These are phyloP conservation scores for Caenorhabditis panamensis DNA, from an alignment of 2,888 invertebrate genomes.

Conservation along the genomic window DNA sequence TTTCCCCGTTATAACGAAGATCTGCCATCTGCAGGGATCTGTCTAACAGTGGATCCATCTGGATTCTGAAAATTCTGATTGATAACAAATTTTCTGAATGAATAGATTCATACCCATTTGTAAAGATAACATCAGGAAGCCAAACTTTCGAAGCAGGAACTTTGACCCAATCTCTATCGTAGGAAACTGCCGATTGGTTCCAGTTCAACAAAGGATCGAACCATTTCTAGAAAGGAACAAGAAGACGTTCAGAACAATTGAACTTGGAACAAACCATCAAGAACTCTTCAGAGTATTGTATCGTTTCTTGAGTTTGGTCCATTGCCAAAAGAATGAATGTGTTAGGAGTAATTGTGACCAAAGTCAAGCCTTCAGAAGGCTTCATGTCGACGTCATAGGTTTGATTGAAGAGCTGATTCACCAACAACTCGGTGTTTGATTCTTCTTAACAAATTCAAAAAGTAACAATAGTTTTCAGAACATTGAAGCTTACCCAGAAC, in stretches of 20 bases:
- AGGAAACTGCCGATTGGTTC: constrained; percentile 59
- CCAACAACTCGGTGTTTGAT: constrained; percentile 28
- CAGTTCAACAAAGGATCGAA: constrained; percentile 72
- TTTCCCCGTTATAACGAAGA: constrained; percentile 62
- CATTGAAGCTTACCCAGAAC: constrained; percentile 24
- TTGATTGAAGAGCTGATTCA: constrained; percentile 37
- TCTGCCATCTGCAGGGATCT: constrained; percentile 61
- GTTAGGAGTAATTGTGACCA: constrained; percentile 67
- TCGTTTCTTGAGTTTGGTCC: constrained; percentile 73
- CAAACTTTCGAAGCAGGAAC: constrained; percentile 59
- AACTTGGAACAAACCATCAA: constrained; percentile 47
- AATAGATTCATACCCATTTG: constrained; percentile 48
- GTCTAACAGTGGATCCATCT: constrained; percentile 43
- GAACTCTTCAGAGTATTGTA: constrained; percentile 70
- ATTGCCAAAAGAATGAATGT: constrained; percentile 65
- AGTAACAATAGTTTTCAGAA: too few species aligned
- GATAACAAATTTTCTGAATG: not conserved
- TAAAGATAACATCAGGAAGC: constrained; percentile 69
- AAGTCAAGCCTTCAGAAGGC: constrained; percentile 52
- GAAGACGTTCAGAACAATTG: not conserved
- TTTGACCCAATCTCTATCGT: constrained; percentile 63
- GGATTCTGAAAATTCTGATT: constrained; percentile 5
- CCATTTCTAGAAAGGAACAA: constrained; percentile 72
- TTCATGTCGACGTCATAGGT: constrained; percentile 56
- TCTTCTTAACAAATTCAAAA: constrained; percentile 39